Conservation (phyloP, 2,888 invertebrate species). For the Ditula angustiorana region DNA sequence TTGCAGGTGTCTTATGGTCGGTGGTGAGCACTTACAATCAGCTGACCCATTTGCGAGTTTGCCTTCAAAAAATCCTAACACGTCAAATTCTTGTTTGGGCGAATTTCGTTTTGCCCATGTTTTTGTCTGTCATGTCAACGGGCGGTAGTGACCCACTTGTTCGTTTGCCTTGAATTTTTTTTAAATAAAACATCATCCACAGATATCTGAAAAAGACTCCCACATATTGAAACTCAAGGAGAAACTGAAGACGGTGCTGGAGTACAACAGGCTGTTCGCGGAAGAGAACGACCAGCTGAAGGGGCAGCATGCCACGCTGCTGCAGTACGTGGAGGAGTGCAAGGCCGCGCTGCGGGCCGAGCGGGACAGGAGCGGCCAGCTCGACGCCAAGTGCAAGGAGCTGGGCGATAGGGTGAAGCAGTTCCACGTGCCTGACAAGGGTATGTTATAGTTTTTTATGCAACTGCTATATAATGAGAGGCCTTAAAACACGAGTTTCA, state of each 20-base stretch:
- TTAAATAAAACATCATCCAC: too few species aligned
- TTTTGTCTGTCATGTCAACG: too few species aligned
- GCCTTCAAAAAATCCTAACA: too few species aligned
- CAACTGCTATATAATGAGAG: too few species aligned
- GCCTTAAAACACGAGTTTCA: too few species aligned
- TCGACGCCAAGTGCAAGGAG: constrained; percentile 67
- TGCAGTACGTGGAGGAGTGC: constrained; percentile 81
- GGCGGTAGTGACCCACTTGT: too few species aligned
- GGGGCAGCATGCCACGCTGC: constrained; percentile 77
- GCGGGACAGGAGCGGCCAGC: constrained; percentile 63
- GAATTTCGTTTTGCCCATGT: too few species aligned
- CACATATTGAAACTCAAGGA: constrained; percentile 87
- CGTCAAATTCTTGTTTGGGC: too few species aligned
- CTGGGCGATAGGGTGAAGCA: constrained; percentile 70
- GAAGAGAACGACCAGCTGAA: constrained; percentile 86
- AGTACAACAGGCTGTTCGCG: constrained; percentile 86
- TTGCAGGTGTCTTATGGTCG: too few species aligned
- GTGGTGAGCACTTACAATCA: too few species aligned
- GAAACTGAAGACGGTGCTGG: constrained; percentile 85
- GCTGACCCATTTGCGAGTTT: too few species aligned
- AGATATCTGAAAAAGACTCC: constrained; percentile 86
- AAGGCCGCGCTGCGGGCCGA: constrained; percentile 78
- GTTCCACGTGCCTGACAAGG: constrained; percentile 73
- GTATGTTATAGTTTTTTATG: constrained; percentile 56
- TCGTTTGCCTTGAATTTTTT: too few species aligned